Conservation (phyloP, 1,140 invertebrate species). For the Drosophila rhopaloa region DNA sequence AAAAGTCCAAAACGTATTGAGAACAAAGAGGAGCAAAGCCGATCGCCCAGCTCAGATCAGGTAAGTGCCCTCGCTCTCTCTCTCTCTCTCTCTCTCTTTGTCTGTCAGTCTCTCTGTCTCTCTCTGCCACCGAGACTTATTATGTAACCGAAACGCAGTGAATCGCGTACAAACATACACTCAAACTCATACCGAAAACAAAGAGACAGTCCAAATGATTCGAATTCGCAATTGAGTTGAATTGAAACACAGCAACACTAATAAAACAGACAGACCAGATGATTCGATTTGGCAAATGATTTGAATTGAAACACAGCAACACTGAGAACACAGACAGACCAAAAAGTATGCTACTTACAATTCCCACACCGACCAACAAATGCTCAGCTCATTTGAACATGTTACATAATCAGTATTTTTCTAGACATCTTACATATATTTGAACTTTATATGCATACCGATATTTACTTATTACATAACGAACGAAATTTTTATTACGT, state of each 20-base stretch:
- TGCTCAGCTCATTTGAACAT: slow-evolving; percentile 47
- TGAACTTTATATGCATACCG: slow-evolving; percentile 44
- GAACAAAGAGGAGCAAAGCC: slow-evolving; percentile 89
- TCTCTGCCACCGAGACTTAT: slow-evolving; percentile 36
- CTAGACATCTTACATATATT: slow-evolving; percentile 29
- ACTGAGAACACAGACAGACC: slow-evolving; percentile 47
- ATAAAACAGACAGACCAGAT: slow-evolving; percentile 7
- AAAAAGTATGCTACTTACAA: slow-evolving; percentile 40
- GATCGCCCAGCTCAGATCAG: slow-evolving; percentile 96
- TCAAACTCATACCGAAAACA: slow-evolving; percentile 8
- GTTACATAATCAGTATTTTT: slow-evolving; percentile 43
- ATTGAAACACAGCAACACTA: slow-evolving; percentile 8
- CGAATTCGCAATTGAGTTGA: slow-evolving; percentile 17
- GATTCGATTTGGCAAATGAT: slow-evolving; percentile 26
- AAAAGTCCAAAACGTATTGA: slow-evolving; percentile 91
- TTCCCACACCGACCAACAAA: slow-evolving; percentile 29
- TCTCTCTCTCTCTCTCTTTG: slow-evolving; percentile 20
- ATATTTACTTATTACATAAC: slow-evolving; percentile 32
- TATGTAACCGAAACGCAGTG: slow-evolving; percentile 12
- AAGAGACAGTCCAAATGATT: slow-evolving; percentile 4
- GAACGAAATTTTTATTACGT: slow-evolving; percentile 36
- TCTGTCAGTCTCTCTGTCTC: slow-evolving; percentile 28
- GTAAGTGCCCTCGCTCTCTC: slow-evolving; percentile 86
- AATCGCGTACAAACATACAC: slow-evolving; percentile 16
- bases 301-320: slow-evolving; percentile 26